These are phyloP conservation scores for Sardina pilchardus DNA, from an alignment of 2,113 vertebrate genomes.

Conservation along the genomic window DNA sequence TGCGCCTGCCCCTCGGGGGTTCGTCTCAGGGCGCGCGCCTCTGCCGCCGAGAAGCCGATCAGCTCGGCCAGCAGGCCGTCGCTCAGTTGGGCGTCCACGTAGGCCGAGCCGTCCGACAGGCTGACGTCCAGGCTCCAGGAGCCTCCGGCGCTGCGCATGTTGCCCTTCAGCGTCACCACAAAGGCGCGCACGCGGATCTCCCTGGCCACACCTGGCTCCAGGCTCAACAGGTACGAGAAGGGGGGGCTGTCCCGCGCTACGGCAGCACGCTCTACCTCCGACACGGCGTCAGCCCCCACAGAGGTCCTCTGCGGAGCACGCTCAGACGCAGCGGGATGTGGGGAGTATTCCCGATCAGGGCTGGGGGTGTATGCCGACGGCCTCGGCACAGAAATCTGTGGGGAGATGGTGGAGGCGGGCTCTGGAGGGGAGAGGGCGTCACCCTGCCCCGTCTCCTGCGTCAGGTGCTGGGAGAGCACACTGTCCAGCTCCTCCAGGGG, in stretches of 20 bases:
- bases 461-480: constrained; percentile 45
- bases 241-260: constrained; percentile 61
- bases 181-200: constrained; percentile 84
- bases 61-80: constrained; percentile 81
- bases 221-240: constrained; percentile 78
- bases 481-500: constrained; percentile 78
- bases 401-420: background rate
- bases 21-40: constrained; percentile 78
- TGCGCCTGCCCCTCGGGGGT: constrained; percentile 72
- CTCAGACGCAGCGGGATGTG: background rate
- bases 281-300: background rate
- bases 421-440: background rate
- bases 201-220: constrained; percentile 64
- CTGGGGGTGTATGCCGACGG: background rate
- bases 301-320: background rate
- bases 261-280: background rate
- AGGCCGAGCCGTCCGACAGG: constrained; percentile 89
- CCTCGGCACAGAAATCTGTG: background rate
- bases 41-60: constrained; percentile 87
- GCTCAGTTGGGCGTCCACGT: constrained; percentile 86
- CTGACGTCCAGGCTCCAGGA: constrained; percentile 82
- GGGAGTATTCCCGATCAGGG: background rate
- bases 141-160: constrained; percentile 76
- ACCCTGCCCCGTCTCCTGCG: constrained; percentile 21
- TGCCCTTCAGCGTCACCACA: constrained; percentile 92